Base-by-base conservation (phyloP, 2,888 invertebrate genomes). In the Tiliacea citrago region DNA sequence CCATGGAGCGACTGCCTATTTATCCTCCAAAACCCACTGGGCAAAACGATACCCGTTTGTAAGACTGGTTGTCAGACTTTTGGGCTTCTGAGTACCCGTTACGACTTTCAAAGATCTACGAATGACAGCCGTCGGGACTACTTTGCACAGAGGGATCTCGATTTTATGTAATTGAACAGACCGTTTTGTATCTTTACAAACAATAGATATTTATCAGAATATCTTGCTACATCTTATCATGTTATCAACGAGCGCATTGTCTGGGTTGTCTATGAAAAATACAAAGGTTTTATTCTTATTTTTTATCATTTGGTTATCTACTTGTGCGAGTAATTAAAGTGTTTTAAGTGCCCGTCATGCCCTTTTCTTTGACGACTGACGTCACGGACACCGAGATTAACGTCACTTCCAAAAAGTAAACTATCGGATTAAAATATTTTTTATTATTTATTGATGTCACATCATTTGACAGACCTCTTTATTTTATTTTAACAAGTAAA, bases 141-240 rank as follows among this genome's bases (percentile, higher is more conserved):
- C 12, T 4, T 7, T 9, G 5, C n/a, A 39, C 55, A 4, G 12
- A 53, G 12, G 2, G 12, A 1, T n/a, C 53, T n/a, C 5, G 21
- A 21, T 35, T 13, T 2, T 35, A 2, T 5, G 5, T 35, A 35
- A 35, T 35, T 5, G 35, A 35, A 35, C 35, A 2, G 5, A 35
- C 35, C 1, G n/a, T n/a, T n/a, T n/a, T 24, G 39, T 49, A 42
- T 29, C 29, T 58, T 29, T 29, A 29, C 49, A 70, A 58, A 60
- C 51, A 58, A 21, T n/a, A 58, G n/a, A 51, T 60, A 51, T 9
- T 7, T 49, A 47, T 35, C 61, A 39, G 21, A 29, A 53, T 24
- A 73, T 73, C 12, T 45, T 51, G 13, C 35, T 45, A 24, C 72
- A 8, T 45, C 16, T 72, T 73, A 73, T 72, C 60, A 24, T 35